Evolutionary conservation across 2,888 invertebrate genomes (phyloP), one percentile per base, ranked within the genome.

Genomic region (Muscina levida): DNA sequence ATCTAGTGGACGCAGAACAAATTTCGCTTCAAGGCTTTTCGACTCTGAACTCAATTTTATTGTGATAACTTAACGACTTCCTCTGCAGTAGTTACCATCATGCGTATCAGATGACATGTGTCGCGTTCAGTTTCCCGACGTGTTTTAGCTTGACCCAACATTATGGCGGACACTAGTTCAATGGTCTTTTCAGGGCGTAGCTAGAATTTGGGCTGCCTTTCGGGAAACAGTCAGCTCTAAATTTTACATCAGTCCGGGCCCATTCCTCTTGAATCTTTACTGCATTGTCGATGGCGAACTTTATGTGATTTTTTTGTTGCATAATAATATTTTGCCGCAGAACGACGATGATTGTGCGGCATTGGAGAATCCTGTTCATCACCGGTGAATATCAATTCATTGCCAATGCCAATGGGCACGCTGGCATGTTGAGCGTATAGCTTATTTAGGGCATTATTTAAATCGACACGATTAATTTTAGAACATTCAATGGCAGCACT

Each of bases 81-180:
- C 3, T 39, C 13, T 8, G 42, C 65, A 2, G 26, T 56, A 6
- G 17, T 39, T 15, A 95, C 93, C 88, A 97, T 94, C 91, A 98
- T 98, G 90, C 98, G 98, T 83, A 97, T 94, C n/a, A 98, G 92
- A 91, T 98, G 98, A 44, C 95, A 95, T 3, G 97, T 95, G 91
- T 99, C 98, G 84, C 98, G 97, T 91, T 99, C 98, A 1, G 98
- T 98, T 91, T 98, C 98, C 73, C 96, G 93, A 0, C 93, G 94
- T 11, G 96, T 97, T 91, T 98, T 98, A 15, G 95, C 93, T 91
- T 98, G 98, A 1, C 98, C 98, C 37, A 98, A 92, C 96, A 98
- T 97, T 6, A 98, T 98, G 0, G 98, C 93, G 0, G 98, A 97
- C 90, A 98, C 96, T 73, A 99, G 89, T 95, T 95, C 72, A 98